Evolutionary conservation across 2,888 invertebrate species (phyloP).

Genomic region (Heteropelma amictum): DNA sequence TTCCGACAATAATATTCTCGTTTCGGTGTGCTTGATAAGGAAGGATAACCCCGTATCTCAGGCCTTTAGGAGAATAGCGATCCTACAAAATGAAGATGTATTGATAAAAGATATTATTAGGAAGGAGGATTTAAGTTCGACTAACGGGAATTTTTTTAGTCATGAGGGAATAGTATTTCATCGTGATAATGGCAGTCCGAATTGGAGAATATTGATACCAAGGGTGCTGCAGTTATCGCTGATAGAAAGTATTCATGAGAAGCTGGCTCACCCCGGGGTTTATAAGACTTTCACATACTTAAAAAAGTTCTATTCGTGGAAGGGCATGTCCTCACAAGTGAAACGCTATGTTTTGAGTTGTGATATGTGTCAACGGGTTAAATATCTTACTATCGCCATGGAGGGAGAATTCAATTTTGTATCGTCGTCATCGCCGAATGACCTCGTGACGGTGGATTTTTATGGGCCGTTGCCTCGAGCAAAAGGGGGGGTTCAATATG

Average conservation of each 20-base stretch:
- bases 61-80: too few species aligned
- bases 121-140: too few species aligned
- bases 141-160: too few species aligned
- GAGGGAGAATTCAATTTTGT: slow-evolving; percentile 9
- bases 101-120: too few species aligned
- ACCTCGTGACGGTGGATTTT: slow-evolving; percentile 29
- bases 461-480: slow-evolving; percentile 6
- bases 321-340: neutral
- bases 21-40: too few species aligned
- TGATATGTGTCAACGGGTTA: slow-evolving; percentile 39
- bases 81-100: too few species aligned
- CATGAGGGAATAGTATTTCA: too few species aligned
- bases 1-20: too few species aligned
- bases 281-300: slow-evolving; percentile 30
- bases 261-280: neutral
- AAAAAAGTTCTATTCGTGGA: slow-evolving; percentile 19
- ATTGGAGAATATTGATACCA: slow-evolving; percentile 29
- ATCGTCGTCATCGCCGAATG: neutral
- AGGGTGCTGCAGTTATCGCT: neutral
- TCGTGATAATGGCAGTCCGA: neutral
- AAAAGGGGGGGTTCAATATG: slow-evolving; percentile 17
- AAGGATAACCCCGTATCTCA: too few species aligned
- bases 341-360: slow-evolving; percentile 15
- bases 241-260: slow-evolving; percentile 7
- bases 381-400: slow-evolving; percentile 3